Evolutionary conservation across 2,113 vertebrate genomes (phyloP), one percentile per base, ranked within the genome.

Genomic region (Mohoua ochrocephala): DNA sequence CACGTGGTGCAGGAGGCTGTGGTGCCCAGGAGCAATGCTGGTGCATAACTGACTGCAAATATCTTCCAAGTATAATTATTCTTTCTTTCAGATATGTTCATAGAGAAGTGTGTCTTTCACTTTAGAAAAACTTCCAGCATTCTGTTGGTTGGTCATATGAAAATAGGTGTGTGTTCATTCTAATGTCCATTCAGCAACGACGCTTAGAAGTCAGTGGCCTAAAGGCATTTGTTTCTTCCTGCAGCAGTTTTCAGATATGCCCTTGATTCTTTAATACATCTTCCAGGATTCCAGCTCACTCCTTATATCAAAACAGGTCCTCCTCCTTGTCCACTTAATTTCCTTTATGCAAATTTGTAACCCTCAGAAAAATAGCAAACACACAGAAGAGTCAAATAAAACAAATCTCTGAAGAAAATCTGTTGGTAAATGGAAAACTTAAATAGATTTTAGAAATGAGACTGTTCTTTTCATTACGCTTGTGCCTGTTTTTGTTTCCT

Each of bases 201-300:
- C 65, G 30, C 74, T 91, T 96, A 64, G 67, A 85, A 88, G 54
- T 81, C 63, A 70, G 52, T 82, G 91, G 42, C 67, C 74, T 96
- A 64, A 95, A 96, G 83, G 41, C 53, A 44, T 96, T 96, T 95
- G 35, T 93, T 97, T 85, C 52, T 75, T 21, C 6, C 85, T 96
- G 69, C 78, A 94, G 82, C 60, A 95, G 35, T 95, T 95, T 95
- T 86, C 83, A 73, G 73, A 30, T 94, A 86, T 54, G 78, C 77
- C 33, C 57, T 54, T 91, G 68, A 65, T 94, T 95, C 42, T 93
- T 26, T 85, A 64, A 84, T 76, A 27, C 50, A 71, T 91, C 39
- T 74, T 89, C 47, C 16, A 37, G 52, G 20, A 70, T 57, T 63
- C 47, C 41, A 79, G 28, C 41, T 84, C 26, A 23, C 10, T 81